Conservation (phyloP, 2,888 invertebrate genomes). For the Acanthopleura granulata region DNA sequence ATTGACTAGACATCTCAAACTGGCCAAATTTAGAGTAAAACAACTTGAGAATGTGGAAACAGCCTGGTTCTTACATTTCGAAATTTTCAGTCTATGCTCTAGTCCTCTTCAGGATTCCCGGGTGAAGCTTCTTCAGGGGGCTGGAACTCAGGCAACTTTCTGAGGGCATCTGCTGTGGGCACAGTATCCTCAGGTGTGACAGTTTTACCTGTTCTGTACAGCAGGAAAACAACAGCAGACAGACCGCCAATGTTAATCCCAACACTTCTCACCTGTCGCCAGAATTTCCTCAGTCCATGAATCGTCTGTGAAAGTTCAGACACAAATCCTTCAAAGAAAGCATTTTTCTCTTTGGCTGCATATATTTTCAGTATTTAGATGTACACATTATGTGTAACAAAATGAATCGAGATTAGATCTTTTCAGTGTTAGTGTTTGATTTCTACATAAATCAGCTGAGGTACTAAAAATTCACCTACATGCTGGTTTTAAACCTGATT, state of each 20-base stretch:
- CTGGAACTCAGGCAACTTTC: background rate
- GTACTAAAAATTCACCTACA: no score
- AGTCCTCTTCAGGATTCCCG: no score
- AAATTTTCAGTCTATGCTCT: no score
- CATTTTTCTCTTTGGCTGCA: slow-evolving; percentile 6
- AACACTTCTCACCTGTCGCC: slow-evolving; percentile 45
- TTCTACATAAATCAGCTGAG: no score
- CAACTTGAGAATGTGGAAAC: no score
- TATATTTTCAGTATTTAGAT: no score
- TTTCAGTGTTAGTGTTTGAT: background rate
- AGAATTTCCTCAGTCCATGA: slow-evolving; percentile 37
- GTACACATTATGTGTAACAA: no score
- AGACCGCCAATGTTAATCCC: slow-evolving; percentile 58
- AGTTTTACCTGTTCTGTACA: slow-evolving; percentile 36
- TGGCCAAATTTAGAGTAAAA: no score
- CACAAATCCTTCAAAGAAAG: background rate
- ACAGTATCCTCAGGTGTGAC: background rate
- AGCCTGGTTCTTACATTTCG: no score
- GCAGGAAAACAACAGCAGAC: slow-evolving; percentile 49
- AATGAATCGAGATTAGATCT: no score
- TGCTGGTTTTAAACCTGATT: background rate
- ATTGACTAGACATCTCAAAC: no score
- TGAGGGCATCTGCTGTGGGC: background rate
- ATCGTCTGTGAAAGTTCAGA: slow-evolving; percentile 37
- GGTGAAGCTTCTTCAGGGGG: background rate